Evolutionary conservation across 2,113 vertebrate species (phyloP), one percentile per base, ranked within the genome.

Genomic region (Cyrtonyx montezumae): DNA sequence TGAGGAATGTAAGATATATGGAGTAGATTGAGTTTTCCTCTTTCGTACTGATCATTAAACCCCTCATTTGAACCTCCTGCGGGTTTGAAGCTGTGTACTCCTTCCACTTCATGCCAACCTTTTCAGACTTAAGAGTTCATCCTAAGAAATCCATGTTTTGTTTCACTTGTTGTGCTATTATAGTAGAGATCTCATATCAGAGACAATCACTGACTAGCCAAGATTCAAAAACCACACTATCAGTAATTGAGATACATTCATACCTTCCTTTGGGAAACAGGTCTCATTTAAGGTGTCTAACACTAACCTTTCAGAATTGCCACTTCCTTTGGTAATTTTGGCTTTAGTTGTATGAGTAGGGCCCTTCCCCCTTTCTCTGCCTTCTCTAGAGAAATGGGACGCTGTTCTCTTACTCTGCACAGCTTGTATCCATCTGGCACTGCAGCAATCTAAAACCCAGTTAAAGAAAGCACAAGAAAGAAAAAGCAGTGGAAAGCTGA

Each of bases 401-500:
- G 56, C 22, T 1, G 0, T 68, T 2, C 0, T 89, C 51, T 80
- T 61, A 12, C 65, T 89, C 5, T 0, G 5, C 45, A 32, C 56
- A 61, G 40, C 62, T 71, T 91, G n/a, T 61, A 61, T 61, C 62
- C 58, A 20, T 79, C 78, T 82, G 40, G 59, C 71, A 55, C 17
- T 55, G 65, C 63, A 95, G 43, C 56, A 46, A 65, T 56, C 51
- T 68, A 78, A 68, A 68, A 75, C 42, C 56, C 37, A 66, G 36
- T 71, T 28, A 88, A 77, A 85, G 88, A 55, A 67, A 34, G 51
- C 62, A 81, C 23, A 69, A 28, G 87, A 55, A 83, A 59, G 55
- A 82, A 77, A 80, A 83, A 85, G 37, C 79, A 71, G 77, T 88
- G 68, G 30, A 83, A 88, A 56, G 61, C 46, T 88, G 71, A 67